Base-by-base conservation (phyloP, 2,888 invertebrate species). In the Sepiola atlantica region DNA sequence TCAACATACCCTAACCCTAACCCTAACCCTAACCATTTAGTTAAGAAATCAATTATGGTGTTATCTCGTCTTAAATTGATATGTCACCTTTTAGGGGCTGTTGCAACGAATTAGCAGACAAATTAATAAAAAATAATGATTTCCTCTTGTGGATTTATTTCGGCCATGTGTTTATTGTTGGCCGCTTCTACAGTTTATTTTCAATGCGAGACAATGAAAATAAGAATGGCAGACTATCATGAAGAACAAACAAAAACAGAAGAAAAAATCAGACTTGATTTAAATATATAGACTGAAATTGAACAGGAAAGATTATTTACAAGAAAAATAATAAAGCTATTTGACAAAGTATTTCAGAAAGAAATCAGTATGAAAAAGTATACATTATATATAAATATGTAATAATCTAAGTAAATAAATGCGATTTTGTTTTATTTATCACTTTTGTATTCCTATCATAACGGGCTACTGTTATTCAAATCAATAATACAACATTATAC, bases 61-160 rank as follows among this genome's bases (percentile, higher is more conserved):
- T n/a, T 32, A 32, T n/a, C n/a, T 77, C 32, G 32, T n/a, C n/a
- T 77, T 77, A 77, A 77, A 32, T 16, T 10, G n/a, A 77, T 77
- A 3, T 32, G 77, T 77, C 77, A n/a, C 32, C 77, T n/a, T n/a
- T n/a, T n/a, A n/a, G n/a, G n/a, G n/a, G 16, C 77, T 77, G 77
- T 77, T 77, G 77, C 77, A 77, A n/a, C 77, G 77, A 77, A 77
- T 77, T n/a, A 77, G 77, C 10, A n/a, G n/a, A 77, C 16, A 77
- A 77, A 77, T 77, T 77, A 77, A 77, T 77, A 77, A n/a, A n/a
- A n/a, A 77, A 77, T 77, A 77, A 77, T 12, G 77, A 77, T 77
- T 32, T n/a, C 32, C 77, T 77, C 77, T 16, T 12, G 32, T n/a
- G 77, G 32, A 21, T 77, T 77, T 18, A n/a, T 77, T 77, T n/a